Evolutionary conservation across 2,888 invertebrate genomes (phyloP), one percentile per base, ranked within the genome.

Genomic region (Troides helena): DNA sequence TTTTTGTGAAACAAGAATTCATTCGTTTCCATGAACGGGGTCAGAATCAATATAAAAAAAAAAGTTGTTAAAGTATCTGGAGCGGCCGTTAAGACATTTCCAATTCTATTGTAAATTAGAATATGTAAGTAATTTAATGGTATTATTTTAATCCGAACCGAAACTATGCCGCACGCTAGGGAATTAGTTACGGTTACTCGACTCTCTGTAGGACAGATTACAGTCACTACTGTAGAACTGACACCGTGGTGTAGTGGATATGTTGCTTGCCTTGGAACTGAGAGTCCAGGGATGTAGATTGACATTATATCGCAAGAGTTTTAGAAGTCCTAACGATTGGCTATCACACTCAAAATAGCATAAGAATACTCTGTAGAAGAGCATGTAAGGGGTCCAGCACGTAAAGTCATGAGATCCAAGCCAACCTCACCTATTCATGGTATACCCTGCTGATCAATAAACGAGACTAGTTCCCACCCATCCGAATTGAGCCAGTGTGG

Each of bases 81-180:
- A 56, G 56, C 65, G 30, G 69, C 62, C 62, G 62, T 69, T 69
- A 69, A 65, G 58, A 50, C 50, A 69, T 69, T 69, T 43, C 61
- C 56, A 65, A 69, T 67, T 12, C 12, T 25, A 62, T 25, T 65
- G 46, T 58, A 18, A 46, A 63, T 63, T 63, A 62, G 56, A 65
- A 62, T 65, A 56, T 62, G 39, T 50, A 17, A 53, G 36, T 21
- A 62, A 69, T 65, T 57, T 30, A 58, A 62, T 69, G 30, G 58
- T 62, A 65, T 61, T 12, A 65, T 65, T 65, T 46, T 43, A 65
- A 65, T 65, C 58, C 65, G 61, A 18, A 36, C 64, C 60, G 65
- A 53, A 65, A 65, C 56, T 56, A 57, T 69, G 58, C 25, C 69
- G 69, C 69, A 69, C 69, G 69, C 65, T 39, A 61, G 17, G 65